A percentile compares a stretch with the other conserved stretches of the same genome.
Evolutionary conservation across 2,113 vertebrate species (phyloP).

Genomic region (Stegostoma tigrinum): DNA sequence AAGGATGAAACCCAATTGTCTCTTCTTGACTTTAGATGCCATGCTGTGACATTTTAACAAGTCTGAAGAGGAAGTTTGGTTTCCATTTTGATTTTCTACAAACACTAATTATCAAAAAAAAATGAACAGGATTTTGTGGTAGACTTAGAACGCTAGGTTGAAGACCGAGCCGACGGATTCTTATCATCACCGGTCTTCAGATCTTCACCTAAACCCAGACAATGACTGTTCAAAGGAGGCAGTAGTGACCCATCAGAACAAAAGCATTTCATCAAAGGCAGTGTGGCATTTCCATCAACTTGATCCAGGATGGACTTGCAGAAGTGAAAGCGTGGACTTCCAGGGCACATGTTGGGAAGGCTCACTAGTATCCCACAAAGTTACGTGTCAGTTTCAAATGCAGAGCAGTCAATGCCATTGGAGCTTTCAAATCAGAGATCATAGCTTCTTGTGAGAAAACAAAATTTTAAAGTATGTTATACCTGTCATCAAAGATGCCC

Average conservation of each 20-base stretch:
- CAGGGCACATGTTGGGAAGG: not conserved
- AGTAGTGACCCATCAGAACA: not conserved
- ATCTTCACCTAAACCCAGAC: not conserved
- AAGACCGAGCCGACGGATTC: not conserved
- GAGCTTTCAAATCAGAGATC: slow-evolving; percentile 32
- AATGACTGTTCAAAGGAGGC: not conserved
- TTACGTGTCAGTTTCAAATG: not conserved
- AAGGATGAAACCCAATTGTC: not conserved
- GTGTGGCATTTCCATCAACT: slow-evolving; percentile 5
- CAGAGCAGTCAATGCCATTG: slow-evolving; percentile 9
- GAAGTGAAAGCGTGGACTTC: not conserved
- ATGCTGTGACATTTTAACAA: not conserved
- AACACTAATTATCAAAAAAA: not conserved
- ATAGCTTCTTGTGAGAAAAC: slow-evolving; percentile 32
- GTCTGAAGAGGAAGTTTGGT: slow-evolving; percentile 20
- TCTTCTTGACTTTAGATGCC: slow-evolving; percentile 1
- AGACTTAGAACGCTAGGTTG: not conserved
- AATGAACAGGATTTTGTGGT: slow-evolving; percentile 13
- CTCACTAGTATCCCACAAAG: not conserved
- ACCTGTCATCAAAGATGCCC: slow-evolving; percentile 33
- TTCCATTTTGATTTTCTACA: not conserved
- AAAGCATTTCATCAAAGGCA: not conserved
- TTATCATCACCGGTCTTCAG: not conserved
- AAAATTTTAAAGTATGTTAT: slow-evolving; percentile 30
- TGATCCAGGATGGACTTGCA: not conserved